Conservation (phyloP, 1,140 invertebrate genomes). For the Hypothenemus hampei region DNA sequence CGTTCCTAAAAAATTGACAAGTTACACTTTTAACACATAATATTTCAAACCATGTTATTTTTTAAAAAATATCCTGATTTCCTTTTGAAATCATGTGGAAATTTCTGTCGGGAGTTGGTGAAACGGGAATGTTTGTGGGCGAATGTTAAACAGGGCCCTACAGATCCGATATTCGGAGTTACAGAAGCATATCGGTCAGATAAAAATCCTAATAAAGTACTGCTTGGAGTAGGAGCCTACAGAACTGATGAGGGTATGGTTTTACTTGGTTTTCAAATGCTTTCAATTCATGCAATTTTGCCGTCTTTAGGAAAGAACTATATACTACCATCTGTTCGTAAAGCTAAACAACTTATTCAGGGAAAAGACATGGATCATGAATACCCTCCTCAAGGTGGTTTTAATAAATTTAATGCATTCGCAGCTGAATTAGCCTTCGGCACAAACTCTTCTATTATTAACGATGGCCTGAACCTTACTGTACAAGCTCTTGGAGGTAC, state of each 20-base stretch:
- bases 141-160: conserved; percentile 93
- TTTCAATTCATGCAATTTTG: conserved; percentile 53
- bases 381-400: conserved; percentile 88
- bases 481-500: conserved; percentile 90
- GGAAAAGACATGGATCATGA: conserved; percentile 84
- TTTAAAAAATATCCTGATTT: too few relatives aligned
- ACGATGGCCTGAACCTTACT: conserved; percentile 61
- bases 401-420: conserved; percentile 72
- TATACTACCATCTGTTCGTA: conserved; percentile 81
- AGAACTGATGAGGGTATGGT: conserved; percentile 74
- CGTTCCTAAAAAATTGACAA: too few relatives aligned
- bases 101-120: too few relatives aligned
- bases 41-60: too few relatives aligned
- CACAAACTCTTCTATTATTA: conserved; percentile 66
- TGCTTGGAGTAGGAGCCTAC: conserved; percentile 96
- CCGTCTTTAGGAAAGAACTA: conserved; percentile 91
- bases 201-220: conserved; percentile 91
- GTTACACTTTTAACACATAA: too few relatives aligned
- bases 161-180: conserved; percentile 97
- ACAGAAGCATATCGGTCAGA: conserved; percentile 97
- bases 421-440: conserved; percentile 87
- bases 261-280: conserved; percentile 47
- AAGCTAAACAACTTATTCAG: conserved; percentile 53
- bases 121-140: conserved; percentile 87
- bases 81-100: too few relatives aligned